Evolutionary conservation across 1,140 invertebrate genomes (phyloP), one percentile per base, ranked within the genome.

Genomic region (Orussus abietinus): DNA sequence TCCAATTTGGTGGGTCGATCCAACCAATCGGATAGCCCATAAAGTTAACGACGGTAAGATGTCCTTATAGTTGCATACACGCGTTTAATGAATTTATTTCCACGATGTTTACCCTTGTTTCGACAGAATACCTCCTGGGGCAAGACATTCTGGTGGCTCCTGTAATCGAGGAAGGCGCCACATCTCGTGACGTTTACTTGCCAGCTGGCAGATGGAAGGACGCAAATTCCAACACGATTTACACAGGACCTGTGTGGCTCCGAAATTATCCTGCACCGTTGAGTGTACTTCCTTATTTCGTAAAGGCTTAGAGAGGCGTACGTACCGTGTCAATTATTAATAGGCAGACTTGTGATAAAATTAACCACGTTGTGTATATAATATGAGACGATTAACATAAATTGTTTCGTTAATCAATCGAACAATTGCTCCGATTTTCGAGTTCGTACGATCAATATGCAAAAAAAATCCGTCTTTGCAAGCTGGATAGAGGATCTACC

Each of bases 1-100:
- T n/a, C 90, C 91, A 0, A 77, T 95, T n/a, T 95, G 92, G 91
- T 95, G 90, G 90, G 73, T 90, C 1, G 84, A 84, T 47, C 88
- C 90, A 0, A 70, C 64, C 0, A 81, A 91, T 52, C 39, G 65
- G 12, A 67, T 71, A 30, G 84, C 87, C 2, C 77, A 82, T 12
- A 75, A 66, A 14, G 78, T 86, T 30, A 80, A 81, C 53, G 80
- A 84, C 51, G 78, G 84, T 87, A 67, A 60, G 60, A 59, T 14
- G 10, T n/a, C 13, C 34, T 20, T 45, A 2, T 32, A 42, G 29
- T 33, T 34, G 19, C 18, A 48, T 36, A 28, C n/a, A 36, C 36
- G 14, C 22, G 18, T 25, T 5, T 49, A 35, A 18, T 18, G 14
- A 25, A 14, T 19, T 41, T 40, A 45, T 47, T 51, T 20, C 15